These are phyloP conservation scores for Microctonus brassicae DNA, from an alignment of 2,888 invertebrate species.

Conservation along the genomic window DNA sequence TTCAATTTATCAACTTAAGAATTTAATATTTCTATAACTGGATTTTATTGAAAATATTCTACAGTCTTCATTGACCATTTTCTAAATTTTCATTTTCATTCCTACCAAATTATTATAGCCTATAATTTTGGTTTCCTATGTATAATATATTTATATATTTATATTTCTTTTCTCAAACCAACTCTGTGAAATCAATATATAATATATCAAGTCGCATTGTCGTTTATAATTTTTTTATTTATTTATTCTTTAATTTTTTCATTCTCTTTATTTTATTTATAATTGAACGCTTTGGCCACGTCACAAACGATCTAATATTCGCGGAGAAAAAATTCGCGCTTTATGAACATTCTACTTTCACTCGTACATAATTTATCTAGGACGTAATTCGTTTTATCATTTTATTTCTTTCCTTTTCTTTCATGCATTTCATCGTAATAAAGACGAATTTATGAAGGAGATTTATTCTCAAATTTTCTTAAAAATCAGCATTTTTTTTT, in stretches of 20 bases:
- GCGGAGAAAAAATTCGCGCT: slow-evolving; percentile 2
- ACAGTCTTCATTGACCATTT: slow-evolving; percentile 5
- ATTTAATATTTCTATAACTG: slow-evolving; percentile 2
- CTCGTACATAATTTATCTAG: slow-evolving; percentile 13
- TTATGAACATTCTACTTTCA: slow-evolving; percentile 27
- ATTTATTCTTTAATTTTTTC: background rate
- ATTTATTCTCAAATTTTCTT: too few relatives aligned
- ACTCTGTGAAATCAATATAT: background rate
- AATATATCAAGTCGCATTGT: background rate
- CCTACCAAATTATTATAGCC: background rate
- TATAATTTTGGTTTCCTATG: background rate
- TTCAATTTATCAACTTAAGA: background rate
- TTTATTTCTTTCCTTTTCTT: background rate
- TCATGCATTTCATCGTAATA: background rate
- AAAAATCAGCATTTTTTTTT: background rate
- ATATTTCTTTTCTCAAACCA: background rate
- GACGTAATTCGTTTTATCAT: background rate
- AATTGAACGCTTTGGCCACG: background rate
- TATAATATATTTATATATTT: slow-evolving; percentile 3
- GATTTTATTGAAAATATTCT: slow-evolving; percentile 18
- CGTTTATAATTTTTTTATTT: background rate
- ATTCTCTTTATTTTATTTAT: background rate
- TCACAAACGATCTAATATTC: slow-evolving; percentile 3
- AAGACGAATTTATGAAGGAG: slow-evolving; percentile 3
- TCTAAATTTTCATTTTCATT: background rate